Percentiles rank a stretch among this genome's conserved stretches.
Evolutionary conservation across 2,888 invertebrate species (phyloP).

Genomic region (Trachelus tabidus): DNA sequence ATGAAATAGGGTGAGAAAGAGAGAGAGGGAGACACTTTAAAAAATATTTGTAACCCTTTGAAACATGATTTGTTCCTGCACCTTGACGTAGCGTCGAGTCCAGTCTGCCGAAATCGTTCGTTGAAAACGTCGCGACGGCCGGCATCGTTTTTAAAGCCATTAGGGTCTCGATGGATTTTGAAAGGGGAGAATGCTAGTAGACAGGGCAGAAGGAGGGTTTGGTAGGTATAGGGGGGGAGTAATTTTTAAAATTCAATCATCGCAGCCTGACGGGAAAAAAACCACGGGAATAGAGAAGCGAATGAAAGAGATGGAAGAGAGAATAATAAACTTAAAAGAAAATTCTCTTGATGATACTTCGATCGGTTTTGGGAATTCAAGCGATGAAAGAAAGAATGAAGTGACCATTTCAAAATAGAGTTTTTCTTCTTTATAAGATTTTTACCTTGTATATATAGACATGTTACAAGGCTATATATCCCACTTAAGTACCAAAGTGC

Average conservation of each 20-base stretch:
- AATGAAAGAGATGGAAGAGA: not conserved
- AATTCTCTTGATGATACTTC: not conserved
- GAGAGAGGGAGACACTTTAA: not conserved
- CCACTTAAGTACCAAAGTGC: not conserved
- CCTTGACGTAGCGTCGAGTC: not conserved
- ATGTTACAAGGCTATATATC: not conserved
- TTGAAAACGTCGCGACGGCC: not conserved
- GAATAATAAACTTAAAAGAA: not conserved
- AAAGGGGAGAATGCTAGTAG: not conserved
- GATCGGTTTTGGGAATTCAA: not conserved
- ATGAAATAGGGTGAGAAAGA: not conserved
- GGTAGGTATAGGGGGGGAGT: not conserved
- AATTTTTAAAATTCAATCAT: not conserved
- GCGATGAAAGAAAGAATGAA: too few species aligned
- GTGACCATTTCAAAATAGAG: not conserved
- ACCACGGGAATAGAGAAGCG: not conserved
- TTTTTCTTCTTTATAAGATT: not conserved
- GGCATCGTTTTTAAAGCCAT: not conserved
- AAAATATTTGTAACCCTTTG: not conserved
- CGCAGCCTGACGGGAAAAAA: not conserved
- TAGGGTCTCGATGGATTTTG: not conserved
- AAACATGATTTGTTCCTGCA: not conserved
- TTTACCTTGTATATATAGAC: not conserved
- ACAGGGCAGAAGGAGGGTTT: not conserved
- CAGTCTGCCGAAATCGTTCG: not conserved